Evolutionary conservation across 2,888 invertebrate species (phyloP).

Genomic region (Barypeithes pellucidus): DNA sequence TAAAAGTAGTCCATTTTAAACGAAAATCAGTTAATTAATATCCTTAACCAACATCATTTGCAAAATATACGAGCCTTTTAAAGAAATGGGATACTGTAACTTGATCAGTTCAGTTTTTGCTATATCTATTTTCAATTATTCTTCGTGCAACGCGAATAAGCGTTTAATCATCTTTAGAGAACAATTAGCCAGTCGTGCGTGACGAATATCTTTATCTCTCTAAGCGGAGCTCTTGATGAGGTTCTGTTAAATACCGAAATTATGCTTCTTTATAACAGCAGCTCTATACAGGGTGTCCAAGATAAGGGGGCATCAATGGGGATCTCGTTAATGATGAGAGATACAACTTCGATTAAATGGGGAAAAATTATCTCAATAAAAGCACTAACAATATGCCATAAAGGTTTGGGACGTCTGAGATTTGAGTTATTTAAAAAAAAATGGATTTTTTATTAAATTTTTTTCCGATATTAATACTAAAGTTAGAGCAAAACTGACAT

Average conservation of each 20-base stretch:
- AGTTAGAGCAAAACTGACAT: too few relatives aligned
- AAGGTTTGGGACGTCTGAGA: too few relatives aligned
- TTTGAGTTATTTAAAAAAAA: too few relatives aligned
- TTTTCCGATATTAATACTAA: too few relatives aligned
- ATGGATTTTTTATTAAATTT: too few relatives aligned
- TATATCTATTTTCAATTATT: slow-evolving; percentile 16
- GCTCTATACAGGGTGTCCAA: neutral
- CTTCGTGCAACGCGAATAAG: slow-evolving; percentile 11
- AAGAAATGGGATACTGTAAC: slow-evolving; percentile 13
- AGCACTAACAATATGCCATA: too few relatives aligned
- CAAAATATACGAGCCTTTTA: neutral
- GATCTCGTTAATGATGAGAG: too few relatives aligned
- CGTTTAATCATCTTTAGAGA: slow-evolving; percentile 32
- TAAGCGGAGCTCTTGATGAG: slow-evolving; percentile 11
- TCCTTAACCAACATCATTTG: neutral
- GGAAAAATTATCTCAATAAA: too few relatives aligned
- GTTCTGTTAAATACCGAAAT: slow-evolving; percentile 21
- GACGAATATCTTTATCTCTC: slow-evolving; percentile 36
- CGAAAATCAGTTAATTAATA: neutral
- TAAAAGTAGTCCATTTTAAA: too few relatives aligned
- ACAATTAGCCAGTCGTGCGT: slow-evolving; percentile 41
- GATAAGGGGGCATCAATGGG: too few relatives aligned
- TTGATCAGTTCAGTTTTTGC: slow-evolving; percentile 15
- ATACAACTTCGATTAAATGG: too few relatives aligned
- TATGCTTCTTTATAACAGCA: slow-evolving; percentile 2